phyloP scores from a whole-genome alignment of 2,113 vertebrate species.

The Odobenus rosmarus region DNA sequence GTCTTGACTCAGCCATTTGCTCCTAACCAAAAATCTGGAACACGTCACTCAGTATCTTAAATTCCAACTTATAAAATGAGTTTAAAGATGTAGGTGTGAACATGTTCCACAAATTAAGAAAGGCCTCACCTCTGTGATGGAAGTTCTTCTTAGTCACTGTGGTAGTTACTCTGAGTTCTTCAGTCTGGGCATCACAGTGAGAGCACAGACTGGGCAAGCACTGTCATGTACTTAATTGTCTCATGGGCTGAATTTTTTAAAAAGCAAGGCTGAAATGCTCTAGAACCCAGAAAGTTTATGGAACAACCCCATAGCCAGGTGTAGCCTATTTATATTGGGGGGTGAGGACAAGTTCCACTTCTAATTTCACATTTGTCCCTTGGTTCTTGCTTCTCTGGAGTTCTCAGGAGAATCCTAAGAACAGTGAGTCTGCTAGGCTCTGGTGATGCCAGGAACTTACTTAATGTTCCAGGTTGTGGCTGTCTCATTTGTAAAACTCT shows the following conservation, averaged over 20 bases:
- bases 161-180: neutral
- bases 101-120: neutral
- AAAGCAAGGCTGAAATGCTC: neutral
- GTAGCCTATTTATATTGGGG: neutral
- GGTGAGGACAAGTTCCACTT: neutral
- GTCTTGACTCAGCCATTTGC: constrained; percentile 6
- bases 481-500: neutral
- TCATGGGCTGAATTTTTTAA: neutral
- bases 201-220: neutral
- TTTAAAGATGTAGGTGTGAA: neutral
- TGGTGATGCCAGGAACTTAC: neutral
- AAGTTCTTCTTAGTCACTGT: neutral
- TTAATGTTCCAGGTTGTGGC: neutral
- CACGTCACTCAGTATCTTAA: neutral
- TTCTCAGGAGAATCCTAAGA: constrained; percentile 1
- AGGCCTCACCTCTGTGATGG: neutral
- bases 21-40: neutral
- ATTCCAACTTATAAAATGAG: neutral
- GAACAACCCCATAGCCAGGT: neutral
- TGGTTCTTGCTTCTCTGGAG: neutral
- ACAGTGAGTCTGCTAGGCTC: neutral
- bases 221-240: neutral
- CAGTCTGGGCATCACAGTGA: neutral
- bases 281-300: neutral
- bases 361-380: neutral